phyloP scores from a whole-genome alignment of 2,888 invertebrate species.

The Hanleya hanleyi region DNA sequence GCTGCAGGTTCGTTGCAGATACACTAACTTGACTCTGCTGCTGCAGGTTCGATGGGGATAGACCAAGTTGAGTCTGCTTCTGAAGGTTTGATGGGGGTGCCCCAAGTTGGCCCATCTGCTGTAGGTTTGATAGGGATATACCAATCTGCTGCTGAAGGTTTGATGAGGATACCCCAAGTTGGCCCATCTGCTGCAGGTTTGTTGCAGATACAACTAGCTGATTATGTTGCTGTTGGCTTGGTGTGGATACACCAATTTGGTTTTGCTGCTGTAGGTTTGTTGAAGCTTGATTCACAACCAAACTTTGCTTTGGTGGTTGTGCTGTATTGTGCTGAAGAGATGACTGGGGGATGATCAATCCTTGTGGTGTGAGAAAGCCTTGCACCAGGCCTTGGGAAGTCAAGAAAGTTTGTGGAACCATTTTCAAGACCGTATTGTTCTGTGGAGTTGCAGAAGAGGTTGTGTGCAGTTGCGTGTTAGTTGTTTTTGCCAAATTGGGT shows the following conservation, averaged over 20 bases:
- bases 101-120: too few species aligned
- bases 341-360: slow-evolving; percentile 41
- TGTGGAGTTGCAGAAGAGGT: slow-evolving; percentile 28
- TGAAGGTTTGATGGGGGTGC: too few species aligned
- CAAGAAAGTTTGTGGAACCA: slow-evolving; percentile 42
- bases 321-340: neutral
- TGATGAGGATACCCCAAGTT: neutral
- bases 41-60: neutral
- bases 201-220: too few species aligned
- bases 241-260: neutral
- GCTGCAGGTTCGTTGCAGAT: too few species aligned
- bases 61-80: too few species aligned
- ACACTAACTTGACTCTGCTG: too few species aligned
- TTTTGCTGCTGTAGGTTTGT: neutral
- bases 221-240: too few species aligned
- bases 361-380: slow-evolving; percentile 51
- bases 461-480: too few species aligned
- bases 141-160: neutral
- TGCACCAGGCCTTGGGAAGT: slow-evolving; percentile 49
- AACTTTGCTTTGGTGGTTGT: neutral
- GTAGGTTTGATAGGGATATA: neutral
- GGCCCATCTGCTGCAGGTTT: neutral
- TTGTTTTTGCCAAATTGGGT: too few species aligned
- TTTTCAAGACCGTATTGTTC: slow-evolving; percentile 47
- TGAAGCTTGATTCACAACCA: neutral